Evolutionary conservation across 2,888 invertebrate genomes (phyloP).

Genomic region (Lomographa bimaculata): DNA sequence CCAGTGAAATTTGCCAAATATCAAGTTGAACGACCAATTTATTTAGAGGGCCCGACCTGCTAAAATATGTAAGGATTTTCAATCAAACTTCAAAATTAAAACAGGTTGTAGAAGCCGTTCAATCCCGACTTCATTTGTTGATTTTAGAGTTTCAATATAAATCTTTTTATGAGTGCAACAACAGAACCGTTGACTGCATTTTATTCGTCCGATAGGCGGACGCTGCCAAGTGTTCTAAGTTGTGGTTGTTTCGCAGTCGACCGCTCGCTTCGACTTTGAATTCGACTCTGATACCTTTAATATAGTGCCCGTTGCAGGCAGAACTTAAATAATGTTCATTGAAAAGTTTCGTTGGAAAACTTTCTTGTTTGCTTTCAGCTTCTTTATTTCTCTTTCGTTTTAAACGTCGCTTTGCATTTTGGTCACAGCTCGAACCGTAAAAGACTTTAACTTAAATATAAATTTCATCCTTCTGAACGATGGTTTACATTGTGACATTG

Average conservation of each 20-base stretch:
- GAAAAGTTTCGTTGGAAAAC: constrained; percentile 70
- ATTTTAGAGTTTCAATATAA: constrained; percentile 23
- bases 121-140: constrained; percentile 18
- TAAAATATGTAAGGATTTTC: constrained; percentile 49
- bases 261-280: constrained; percentile 71
- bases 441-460: constrained; percentile 47
- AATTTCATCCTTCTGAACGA: neutral
- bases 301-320: constrained; percentile 64
- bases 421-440: constrained; percentile 65
- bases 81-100: constrained; percentile 39
- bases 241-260: constrained; percentile 67
- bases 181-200: constrained; percentile 71
- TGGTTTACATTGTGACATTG: constrained; percentile 47
- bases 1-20: constrained; percentile 66
- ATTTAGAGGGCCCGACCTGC: constrained; percentile 50
- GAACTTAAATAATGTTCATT: constrained; percentile 75
- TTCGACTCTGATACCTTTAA: constrained; percentile 68
- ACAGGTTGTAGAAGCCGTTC: constrained; percentile 20
- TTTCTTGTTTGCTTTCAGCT: constrained; percentile 68
- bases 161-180: constrained; percentile 35
- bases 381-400: constrained; percentile 60
- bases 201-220: constrained; percentile 70
- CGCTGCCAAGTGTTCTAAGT: constrained; percentile 67
- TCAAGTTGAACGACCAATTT: constrained; percentile 69
- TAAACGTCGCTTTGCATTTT: constrained; percentile 70